Evolutionary conservation across 2,113 vertebrate genomes (phyloP).

Genomic region (Dryoscopus gambensis): DNA sequence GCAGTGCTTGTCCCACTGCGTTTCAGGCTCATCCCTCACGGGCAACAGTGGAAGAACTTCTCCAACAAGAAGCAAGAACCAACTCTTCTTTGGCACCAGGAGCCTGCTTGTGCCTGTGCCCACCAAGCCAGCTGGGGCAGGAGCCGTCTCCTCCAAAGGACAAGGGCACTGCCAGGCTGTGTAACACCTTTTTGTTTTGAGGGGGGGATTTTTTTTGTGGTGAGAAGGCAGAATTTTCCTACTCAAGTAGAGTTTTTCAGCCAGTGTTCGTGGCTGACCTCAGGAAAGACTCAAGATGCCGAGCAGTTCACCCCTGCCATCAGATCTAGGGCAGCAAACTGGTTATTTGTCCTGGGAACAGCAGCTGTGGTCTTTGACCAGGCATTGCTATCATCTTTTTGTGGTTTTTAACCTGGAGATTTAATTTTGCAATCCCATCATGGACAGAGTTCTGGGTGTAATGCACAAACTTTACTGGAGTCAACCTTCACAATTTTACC

Average conservation of each 20-base stretch:
- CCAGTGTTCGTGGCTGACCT: not conserved
- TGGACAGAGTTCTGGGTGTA: not conserved
- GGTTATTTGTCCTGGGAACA: not conserved
- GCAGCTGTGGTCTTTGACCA: not conserved
- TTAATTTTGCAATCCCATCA: not conserved
- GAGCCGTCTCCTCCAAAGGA: not conserved
- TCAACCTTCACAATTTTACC: not conserved
- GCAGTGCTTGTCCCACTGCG: too few species aligned
- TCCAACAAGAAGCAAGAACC: not conserved
- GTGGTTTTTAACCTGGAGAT: not conserved
- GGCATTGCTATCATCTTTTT: not conserved
- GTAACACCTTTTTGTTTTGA: not conserved
- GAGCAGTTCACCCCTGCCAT: not conserved
- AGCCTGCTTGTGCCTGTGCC: not conserved
- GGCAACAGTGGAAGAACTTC: not conserved
- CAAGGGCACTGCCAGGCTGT: not conserved
- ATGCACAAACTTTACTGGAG: not conserved
- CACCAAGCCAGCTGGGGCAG: not conserved
- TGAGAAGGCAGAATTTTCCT: not conserved
- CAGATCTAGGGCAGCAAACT: not conserved
- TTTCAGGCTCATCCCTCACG: not conserved
- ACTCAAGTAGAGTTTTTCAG: not conserved
- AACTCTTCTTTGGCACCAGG: not conserved
- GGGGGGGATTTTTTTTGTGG: not conserved
- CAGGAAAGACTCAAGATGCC: too few species aligned